Percentiles rank a stretch among this genome's conserved stretches.
phyloP scores from a whole-genome alignment of 2,113 vertebrate species.

The Junco hyemalis region DNA sequence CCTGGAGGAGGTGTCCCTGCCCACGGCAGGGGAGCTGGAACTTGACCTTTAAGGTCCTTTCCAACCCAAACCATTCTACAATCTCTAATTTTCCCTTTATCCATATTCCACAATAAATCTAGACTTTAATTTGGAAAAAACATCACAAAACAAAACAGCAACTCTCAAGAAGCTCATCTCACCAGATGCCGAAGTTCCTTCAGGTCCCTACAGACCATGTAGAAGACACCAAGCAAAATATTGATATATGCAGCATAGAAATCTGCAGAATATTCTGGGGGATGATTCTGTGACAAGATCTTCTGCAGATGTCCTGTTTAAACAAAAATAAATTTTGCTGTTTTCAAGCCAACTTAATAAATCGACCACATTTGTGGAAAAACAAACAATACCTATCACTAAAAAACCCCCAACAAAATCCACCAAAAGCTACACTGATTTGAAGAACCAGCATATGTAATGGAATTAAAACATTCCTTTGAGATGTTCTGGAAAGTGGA shows the following conservation, averaged over 20 bases:
- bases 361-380: neutral
- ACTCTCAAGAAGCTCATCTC: constrained; percentile 38
- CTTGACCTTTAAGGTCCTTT: neutral
- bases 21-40: neutral
- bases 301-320: constrained; percentile 87
- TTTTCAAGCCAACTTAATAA: neutral
- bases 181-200: constrained; percentile 94
- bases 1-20: neutral
- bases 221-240: constrained; percentile 97
- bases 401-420: neutral
- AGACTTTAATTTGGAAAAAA: neutral
- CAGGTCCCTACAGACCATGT: constrained; percentile 92
- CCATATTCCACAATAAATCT: neutral
- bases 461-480: neutral
- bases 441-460: neutral
- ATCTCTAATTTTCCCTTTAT: neutral
- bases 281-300: constrained; percentile 86
- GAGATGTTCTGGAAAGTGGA: neutral
- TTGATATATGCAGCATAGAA: constrained; percentile 94
- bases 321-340: neutral
- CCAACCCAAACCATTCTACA: neutral
- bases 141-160: neutral
- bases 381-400: neutral
- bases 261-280: constrained; percentile 86
- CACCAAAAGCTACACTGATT: neutral